These are phyloP conservation scores for Anarhynchus alexandrinus DNA, from an alignment of 2,113 vertebrate genomes.

Conservation along the genomic window DNA sequence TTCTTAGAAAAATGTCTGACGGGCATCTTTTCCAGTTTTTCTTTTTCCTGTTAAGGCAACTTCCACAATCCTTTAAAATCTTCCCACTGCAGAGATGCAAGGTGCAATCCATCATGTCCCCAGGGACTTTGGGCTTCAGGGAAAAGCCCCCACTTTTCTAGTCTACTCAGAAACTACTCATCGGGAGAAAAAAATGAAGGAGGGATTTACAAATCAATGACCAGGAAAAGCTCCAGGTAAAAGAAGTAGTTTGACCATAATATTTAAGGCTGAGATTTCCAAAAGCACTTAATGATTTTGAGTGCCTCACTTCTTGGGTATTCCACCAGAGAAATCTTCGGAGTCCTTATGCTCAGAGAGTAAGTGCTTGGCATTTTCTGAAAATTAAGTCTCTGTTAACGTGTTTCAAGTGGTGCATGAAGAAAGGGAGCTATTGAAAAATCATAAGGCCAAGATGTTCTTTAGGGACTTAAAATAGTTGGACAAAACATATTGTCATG, in stretches of 20 bases:
- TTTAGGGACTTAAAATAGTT: constrained; percentile 11
- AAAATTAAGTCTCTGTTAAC: constrained; percentile 33
- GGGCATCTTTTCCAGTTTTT: background rate
- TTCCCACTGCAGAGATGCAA: background rate
- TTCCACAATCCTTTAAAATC: background rate
- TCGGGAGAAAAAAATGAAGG: background rate
- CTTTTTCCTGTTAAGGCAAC: background rate
- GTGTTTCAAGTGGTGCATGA: constrained; percentile 42
- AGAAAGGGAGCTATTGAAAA: constrained; percentile 15
- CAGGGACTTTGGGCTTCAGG: background rate
- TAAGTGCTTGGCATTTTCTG: constrained; percentile 19
- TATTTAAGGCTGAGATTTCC: background rate
- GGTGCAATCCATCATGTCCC: background rate
- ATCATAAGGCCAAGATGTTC: background rate
- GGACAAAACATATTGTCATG: background rate
- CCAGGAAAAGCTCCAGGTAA: background rate
- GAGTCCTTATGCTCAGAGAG: background rate
- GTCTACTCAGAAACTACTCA: background rate
- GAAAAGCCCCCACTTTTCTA: no score
- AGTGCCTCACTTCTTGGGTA: background rate
- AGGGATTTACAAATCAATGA: background rate
- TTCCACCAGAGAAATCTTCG: background rate
- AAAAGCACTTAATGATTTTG: background rate
- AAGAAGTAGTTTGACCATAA: background rate
- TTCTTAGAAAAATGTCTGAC: background rate